Evolutionary conservation across 2,113 vertebrate species (phyloP).

Genomic region (Boulengeromyrus knoepffleri): DNA sequence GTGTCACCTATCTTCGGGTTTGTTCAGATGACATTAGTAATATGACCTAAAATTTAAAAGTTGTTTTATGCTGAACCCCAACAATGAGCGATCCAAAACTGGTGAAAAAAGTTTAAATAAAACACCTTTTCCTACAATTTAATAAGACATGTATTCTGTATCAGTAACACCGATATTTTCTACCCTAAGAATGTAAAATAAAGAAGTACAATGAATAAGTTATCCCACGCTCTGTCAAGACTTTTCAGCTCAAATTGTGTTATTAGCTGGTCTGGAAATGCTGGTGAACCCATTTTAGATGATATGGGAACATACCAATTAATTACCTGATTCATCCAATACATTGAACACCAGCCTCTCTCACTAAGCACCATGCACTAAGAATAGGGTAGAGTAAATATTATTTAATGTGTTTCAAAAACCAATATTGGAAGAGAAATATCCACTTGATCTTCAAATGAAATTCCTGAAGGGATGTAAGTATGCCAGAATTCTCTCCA

Average conservation of each 20-base stretch:
- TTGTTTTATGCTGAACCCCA: not conserved
- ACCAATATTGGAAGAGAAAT: not conserved
- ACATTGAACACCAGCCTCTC: not conserved
- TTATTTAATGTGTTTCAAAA: not conserved
- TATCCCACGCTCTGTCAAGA: not conserved
- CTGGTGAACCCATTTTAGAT: not conserved
- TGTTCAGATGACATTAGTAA: not conserved
- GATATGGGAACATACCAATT: not conserved
- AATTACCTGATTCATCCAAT: not conserved
- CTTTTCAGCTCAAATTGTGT: not conserved
- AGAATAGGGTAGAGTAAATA: not conserved
- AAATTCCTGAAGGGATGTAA: not conserved
- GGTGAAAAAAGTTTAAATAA: not conserved
- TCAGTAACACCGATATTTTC: not conserved
- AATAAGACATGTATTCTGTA: not conserved
- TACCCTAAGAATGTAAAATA: not conserved
- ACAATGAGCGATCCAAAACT: not conserved
- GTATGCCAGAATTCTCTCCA: not conserved
- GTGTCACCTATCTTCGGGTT: not conserved
- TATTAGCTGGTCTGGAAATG: not conserved
- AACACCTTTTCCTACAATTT: not conserved
- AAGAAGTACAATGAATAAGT: not conserved
- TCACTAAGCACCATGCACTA: not conserved
- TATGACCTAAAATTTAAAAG: not conserved
- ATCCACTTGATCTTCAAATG: not conserved